Base-by-base conservation (phyloP, 2,113 vertebrate species). In the Megaleporinus macrocephalus region DNA sequence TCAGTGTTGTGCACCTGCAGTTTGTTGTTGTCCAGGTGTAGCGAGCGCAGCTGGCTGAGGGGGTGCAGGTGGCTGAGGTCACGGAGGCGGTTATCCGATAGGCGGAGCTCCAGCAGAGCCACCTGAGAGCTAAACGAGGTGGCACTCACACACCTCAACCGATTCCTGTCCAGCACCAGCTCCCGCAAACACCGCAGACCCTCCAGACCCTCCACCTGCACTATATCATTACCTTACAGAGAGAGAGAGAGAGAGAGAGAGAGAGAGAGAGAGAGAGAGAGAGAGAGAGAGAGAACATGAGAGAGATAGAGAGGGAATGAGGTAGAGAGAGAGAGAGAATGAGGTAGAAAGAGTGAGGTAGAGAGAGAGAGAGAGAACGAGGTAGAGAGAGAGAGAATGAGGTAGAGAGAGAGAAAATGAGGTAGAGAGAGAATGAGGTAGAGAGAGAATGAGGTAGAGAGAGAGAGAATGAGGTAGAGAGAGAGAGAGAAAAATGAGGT, bases 21-120 rank as follows among this genome's bases (percentile, higher is more conserved):
- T 92, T 95, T 97, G 89, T 96, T 97, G 85, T 89, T 92, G 81
- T 91, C 93, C 6, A 97, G 91, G 86, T 93, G 95, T 47, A 97
- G 94, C 81, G 95, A 95, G 83, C 91, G 92, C 27, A 97, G 93
- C 84, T 94, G 92, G 36, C 78, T 75, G 83, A 96, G 90, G 27
- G 91, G 77, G 1, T 93, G 87, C 20, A 97, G 89, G 85, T 95
- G 90, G 81, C 86, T 95, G 68, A 96, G 89, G 63, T 96, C 95
- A 41, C 90, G 84, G 51, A 97, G 90, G 22, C 95, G 91, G 89
- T 97, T 98, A 86, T 96, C 93, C 62, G 95, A 89, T 13, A 96
- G 86, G 72, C 91, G 92, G 76, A 97, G 93, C 44, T 94, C 92
- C 76, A 95, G 10, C 62, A 98, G 90, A 71, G 87, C 76, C 0